Evolutionary conservation across 2,888 invertebrate species (phyloP), one percentile per base, ranked within the genome.

Genomic region (Leucophenga montana): DNA sequence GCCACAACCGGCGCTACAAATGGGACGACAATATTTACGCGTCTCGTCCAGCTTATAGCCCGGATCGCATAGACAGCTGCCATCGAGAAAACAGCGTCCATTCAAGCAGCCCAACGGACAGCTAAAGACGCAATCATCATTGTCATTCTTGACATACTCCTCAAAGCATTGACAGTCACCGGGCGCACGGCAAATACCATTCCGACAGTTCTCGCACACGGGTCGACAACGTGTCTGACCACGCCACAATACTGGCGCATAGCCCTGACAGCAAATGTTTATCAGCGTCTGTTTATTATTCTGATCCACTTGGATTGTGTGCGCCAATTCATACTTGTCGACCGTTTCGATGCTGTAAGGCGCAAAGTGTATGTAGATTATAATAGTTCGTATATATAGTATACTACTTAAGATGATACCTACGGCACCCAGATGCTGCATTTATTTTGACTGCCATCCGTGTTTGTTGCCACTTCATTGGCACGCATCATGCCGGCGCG

Each of bases 221-320:
- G 87, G 87, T 1, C 76, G 75, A 54, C 87, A 88, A 0, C 74
- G 65, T 1, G 79, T 83, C 2, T 73, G 75, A 14, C 82, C 81
- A 9, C 65, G 73, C 53, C 80, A 73, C 0, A 82, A 77, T 13
- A 78, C 77, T 13, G 83, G 70, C 16, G 69, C 74, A 71, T 92
- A 95, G n/a, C 94, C 95, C 0, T 91, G 90, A 84, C 95, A 95
- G 83, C 95, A 95, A 44, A 92, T 90, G 73, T 92, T 90, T 79
- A 94, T 92, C 66, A 90, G 90, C 76, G 92, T 91, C 69, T 91
- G 89, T 27, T 91, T 91, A 14, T 91, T 88, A 16, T 90, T 88
- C 0, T 92, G 72, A 48, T 88, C 86, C 27, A 74, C 66, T 59
- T 86, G 86, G 16, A 84, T 78, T 27, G 71, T 59, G 14, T 73